A percentile compares a stretch with the other conserved stretches of the same genome.
Evolutionary conservation across 37 sponge, comb jelly and placozoan species (phyloP).

Genomic region (Diacarnus erythraeanus): DNA sequence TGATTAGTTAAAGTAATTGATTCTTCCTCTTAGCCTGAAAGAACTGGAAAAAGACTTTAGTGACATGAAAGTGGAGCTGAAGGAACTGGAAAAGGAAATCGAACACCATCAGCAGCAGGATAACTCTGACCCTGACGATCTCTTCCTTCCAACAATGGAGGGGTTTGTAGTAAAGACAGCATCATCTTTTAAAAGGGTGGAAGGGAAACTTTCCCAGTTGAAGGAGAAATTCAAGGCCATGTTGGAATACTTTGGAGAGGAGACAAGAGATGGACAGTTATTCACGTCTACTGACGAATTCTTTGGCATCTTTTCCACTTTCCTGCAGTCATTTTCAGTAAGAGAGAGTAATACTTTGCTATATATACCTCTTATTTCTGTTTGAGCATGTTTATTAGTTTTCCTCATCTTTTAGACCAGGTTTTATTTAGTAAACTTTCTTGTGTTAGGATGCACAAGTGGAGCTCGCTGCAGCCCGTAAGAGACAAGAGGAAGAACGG

Average conservation of each 20-base stretch:
- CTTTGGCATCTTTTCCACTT: conserved; percentile 72
- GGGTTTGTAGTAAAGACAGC: conserved; percentile 41
- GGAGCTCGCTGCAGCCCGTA: conserved; percentile 35
- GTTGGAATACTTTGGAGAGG: conserved; percentile 72
- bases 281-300: conserved; percentile 59
- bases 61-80: conserved; percentile 38
- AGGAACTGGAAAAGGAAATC: conserved; percentile 58
- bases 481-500: conserved; percentile 59
- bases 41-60: conserved; percentile 70
- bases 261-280: conserved; percentile 22
- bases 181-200: conserved; percentile 22
- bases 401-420: too few relatives aligned
- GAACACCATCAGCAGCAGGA: conserved; percentile 42
- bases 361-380: too few relatives aligned
- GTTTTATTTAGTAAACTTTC: too few relatives aligned
- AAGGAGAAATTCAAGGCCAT: conserved; percentile 61
- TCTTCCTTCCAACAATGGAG: conserved; percentile 55
- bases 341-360: conserved; percentile 17
- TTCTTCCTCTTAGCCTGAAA: conserved; percentile 27
- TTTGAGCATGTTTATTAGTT: too few relatives aligned
- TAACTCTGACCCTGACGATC: conserved; percentile 43
- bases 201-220: conserved; percentile 40
- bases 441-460: conserved; percentile 56
- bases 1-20: not conserved
- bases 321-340: conserved; percentile 70